Evolutionary conservation across 1,140 invertebrate species (phyloP), one percentile per base, ranked within the genome.

Genomic region (Drosophila elegans): DNA sequence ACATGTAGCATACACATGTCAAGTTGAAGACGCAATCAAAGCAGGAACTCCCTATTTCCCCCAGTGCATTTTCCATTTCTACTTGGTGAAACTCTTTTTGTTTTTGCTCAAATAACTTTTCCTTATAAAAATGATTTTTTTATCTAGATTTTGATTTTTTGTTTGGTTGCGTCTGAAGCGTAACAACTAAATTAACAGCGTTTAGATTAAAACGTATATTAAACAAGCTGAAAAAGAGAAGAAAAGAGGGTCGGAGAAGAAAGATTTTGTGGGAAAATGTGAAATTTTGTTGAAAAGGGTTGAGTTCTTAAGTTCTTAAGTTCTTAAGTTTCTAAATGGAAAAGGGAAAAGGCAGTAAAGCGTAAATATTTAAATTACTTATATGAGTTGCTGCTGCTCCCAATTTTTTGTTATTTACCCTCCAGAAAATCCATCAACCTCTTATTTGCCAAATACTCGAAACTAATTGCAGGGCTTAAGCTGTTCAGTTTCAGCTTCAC

Each of bases 401-500:
- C 12, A 29, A 29, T 51, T 16, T 13, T 4, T 63, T 68, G 49
- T 21, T 34, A 7, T 44, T 49, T 39, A 11, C 2, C 2, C 1
- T 16, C 7, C 39, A 36, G 32, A 67, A 57, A 64, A 51, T 54
- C 39, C 49, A 34, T 36, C 12, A 27, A 4, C 42, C 60, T 48
- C 21, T 9, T 72, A 64, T 81, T 64, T 81, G 61, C 46, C 68
- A 64, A 73, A 72, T 71, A 72, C 62, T 66, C 69, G 41, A 78
- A 81, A 75, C 74, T 86, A 86, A 86, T 86, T 86, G 86, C 74
- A 64, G 68, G 74, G 78, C 82, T 86, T 81, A 71, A 78, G 49
- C 52, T 44, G 46, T 57, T 59, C 59, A 79, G 72, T 68, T 60
- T 44, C 42, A 41, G 32, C 38, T 73, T 44, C 66, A 60, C 12